Conservation (phyloP, 2,888 invertebrate species). For the Luffia ferchaultella region DNA sequence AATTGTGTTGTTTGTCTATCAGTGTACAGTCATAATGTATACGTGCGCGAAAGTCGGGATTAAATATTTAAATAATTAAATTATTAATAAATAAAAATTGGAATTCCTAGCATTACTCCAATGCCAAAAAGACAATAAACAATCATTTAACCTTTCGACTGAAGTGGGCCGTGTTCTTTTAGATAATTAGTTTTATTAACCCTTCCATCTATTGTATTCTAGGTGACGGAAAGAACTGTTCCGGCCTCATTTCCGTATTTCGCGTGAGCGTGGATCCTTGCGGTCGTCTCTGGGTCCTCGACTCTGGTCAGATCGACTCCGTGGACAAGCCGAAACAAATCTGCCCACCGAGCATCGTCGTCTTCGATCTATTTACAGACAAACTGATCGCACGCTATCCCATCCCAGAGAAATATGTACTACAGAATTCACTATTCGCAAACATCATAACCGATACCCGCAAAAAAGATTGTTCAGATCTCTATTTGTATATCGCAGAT, state of each 20-base stretch:
- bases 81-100: too few species aligned
- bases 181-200: too few species aligned
- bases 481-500: constrained; percentile 73
- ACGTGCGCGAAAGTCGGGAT: too few species aligned
- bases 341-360: constrained; percentile 77
- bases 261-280: constrained; percentile 78
- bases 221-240: constrained; percentile 58
- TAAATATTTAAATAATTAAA: too few species aligned
- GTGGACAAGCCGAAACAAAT: constrained; percentile 70
- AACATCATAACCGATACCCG: constrained; percentile 73
- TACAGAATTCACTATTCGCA: constrained; percentile 72
- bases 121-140: too few species aligned
- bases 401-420: constrained; percentile 71
- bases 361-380: constrained; percentile 76
- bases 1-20: too few species aligned
- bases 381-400: constrained; percentile 66
- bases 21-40: too few species aligned
- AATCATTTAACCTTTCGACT: too few species aligned
- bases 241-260: constrained; percentile 79
- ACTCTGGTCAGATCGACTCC: constrained; percentile 79
- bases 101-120: too few species aligned
- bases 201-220: constrained; percentile 19
- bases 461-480: constrained; percentile 65
- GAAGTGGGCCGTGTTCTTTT: too few species aligned
- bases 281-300: constrained; percentile 80